phyloP scores from a whole-genome alignment of 2,113 vertebrate species.

The Coturnix japonica region DNA sequence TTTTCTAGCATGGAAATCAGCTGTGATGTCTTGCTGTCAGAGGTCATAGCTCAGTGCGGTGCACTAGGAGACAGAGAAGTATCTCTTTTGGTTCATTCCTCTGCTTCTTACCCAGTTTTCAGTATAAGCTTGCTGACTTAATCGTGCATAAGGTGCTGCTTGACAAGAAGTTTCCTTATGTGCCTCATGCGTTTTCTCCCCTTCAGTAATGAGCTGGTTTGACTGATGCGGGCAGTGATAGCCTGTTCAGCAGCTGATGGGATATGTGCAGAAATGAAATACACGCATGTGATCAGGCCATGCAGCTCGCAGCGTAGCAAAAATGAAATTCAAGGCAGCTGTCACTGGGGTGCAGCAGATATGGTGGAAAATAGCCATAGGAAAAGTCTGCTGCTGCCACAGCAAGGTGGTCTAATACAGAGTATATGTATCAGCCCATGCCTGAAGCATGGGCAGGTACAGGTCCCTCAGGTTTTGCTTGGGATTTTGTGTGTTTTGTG shows the following conservation, averaged over 20 bases:
- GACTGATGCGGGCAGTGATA: neutral
- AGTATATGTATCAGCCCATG: neutral
- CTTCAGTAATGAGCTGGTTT: neutral
- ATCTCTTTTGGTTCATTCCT: too few species aligned
- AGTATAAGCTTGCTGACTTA: neutral
- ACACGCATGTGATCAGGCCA: rapidly evolving
- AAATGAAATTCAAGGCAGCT: neutral
- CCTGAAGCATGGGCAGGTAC: neutral
- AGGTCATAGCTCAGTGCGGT: neutral
- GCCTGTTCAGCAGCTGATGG: neutral
- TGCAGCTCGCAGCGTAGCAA: neutral
- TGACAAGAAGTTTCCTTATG: neutral
- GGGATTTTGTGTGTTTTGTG: neutral
- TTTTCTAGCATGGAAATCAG: constrained; percentile 6
- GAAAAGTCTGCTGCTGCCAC: neutral
- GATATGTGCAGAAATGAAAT: neutral
- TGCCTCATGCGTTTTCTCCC: rapidly evolving
- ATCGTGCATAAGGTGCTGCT: neutral
- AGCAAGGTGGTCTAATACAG: rapidly evolving
- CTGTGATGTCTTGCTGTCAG: constrained; percentile 5
- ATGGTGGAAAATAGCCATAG: neutral
- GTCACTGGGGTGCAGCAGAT: neutral
- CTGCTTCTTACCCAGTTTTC: neutral
- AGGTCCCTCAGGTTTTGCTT: neutral
- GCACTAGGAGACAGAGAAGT: neutral